Base-by-base conservation (phyloP, 2,797 vertebrate genomes). In the Chromobotia macracanthus region DNA sequence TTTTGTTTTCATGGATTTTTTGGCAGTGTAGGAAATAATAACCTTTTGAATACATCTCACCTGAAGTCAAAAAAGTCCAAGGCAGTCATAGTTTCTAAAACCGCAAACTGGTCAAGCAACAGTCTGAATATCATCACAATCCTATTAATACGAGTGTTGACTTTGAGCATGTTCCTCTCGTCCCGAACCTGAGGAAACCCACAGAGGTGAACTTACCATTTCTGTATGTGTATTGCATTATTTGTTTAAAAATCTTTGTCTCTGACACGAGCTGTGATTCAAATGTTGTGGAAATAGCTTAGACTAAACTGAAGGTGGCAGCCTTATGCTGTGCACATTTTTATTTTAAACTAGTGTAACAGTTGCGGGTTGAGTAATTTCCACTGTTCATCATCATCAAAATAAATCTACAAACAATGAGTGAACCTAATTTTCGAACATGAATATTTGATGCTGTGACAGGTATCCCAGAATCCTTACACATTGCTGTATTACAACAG, bases 1-100 rank as follows among this genome's bases (percentile, higher is more conserved):
- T n/a, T 3, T 31, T 3, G 5, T 31, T 31, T 31, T 31, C 31
- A 31, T 31, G 5, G 5, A 1, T 11, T 3, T 28, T 11, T 53
- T 19, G 13, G 19, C 60, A 53, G 31, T 11, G 8, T 15, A 18
- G 18, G 8, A 31, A 64, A 76, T 31, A 64, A 15, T 72, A 18
- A 68, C 5, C 70, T 25, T 12, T 21, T 23, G 16, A n/a, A 48
- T 51, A 38, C 0, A 73, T 1, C 51, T 87, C 80, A 98, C 97
- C 97, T 95, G 85, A 99, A 99, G 84, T 98, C 96, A 81, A 95
- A 98, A 85, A 99, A 99, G 87, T 99, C 97, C 90, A 99, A 82
- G 1, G 97, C 91, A 2, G 96, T 98, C 97, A 99, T 99, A 5
- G 97, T 99, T 89, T 99, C 97, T 87, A 99, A 83, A 82, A 99